Conservation (phyloP, 2,113 vertebrate genomes). For the Ammodytes dubius region DNA sequence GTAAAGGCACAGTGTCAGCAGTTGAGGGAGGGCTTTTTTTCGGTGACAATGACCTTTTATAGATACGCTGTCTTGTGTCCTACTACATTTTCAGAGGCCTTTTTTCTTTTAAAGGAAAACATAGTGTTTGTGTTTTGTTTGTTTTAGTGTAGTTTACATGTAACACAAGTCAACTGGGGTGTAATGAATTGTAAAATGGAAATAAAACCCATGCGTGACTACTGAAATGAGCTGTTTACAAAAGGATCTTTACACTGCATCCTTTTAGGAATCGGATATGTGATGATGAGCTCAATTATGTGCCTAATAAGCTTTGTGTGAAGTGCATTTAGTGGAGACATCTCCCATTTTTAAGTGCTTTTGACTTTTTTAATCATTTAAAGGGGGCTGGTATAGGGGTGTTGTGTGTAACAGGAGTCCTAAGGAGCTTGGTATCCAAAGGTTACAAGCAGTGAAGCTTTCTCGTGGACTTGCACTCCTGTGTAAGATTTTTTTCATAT, state of each 20-base stretch:
- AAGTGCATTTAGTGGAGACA: slow-evolving; percentile 79
- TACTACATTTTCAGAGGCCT: slow-evolving; percentile 66
- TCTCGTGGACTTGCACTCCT: slow-evolving; percentile 26
- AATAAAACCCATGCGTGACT: slow-evolving; percentile 48
- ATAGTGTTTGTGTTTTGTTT: slow-evolving; percentile 40
- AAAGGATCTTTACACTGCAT: slow-evolving; percentile 49
- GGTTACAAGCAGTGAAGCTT: slow-evolving; percentile 25
- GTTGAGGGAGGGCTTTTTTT: slow-evolving; percentile 37
- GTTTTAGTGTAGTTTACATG: slow-evolving; percentile 64
- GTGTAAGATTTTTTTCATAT: slow-evolving; percentile 26
- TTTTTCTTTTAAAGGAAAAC: slow-evolving; percentile 35
- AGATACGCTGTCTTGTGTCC: slow-evolving; percentile 52
- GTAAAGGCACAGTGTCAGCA: slow-evolving; percentile 37
- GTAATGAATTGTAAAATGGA: slow-evolving; percentile 41
- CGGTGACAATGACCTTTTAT: slow-evolving; percentile 32
- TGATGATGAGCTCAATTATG: slow-evolving; percentile 69
- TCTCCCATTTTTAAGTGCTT: slow-evolving; percentile 77
- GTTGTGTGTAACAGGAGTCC: background rate
- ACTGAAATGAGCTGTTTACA: slow-evolving; percentile 72
- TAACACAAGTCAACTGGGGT: slow-evolving; percentile 50
- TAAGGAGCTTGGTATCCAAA: slow-evolving; percentile 6
- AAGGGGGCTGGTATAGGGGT: background rate
- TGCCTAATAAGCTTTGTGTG: slow-evolving; percentile 77
- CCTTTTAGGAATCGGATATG: slow-evolving; percentile 41
- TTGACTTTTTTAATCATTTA: slow-evolving; percentile 63